Evolutionary conservation across 2,113 vertebrate genomes (phyloP), one percentile per base, ranked within the genome.

Genomic region (Tautogolabrus adspersus): DNA sequence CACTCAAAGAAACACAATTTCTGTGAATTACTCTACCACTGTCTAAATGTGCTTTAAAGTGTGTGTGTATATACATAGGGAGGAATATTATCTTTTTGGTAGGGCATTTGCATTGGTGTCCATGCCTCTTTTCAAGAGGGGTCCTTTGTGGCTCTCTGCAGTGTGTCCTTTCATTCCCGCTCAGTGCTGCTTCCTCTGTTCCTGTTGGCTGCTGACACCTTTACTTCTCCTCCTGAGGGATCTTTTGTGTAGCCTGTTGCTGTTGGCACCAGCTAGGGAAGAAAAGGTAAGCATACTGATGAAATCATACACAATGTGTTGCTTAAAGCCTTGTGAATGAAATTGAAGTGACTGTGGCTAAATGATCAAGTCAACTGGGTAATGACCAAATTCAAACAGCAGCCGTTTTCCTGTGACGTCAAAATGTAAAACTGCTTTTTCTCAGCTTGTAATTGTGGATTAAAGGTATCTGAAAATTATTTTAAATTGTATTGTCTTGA

Each of bases 181-280:
- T 95, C 95, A 96, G 94, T 94, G 96, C 92, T 87, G 84, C 19
- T 90, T 92, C 79, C 81, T 90, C 84, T 85, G 86, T 77, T 86
- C 83, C 82, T 46, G 73, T 68, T 49, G 93, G 86, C 93, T 93
- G 89, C 86, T 84, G 65, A 73, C 91, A 80, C 77, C 85, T 94
- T 93, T 95, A 80, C 91, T 92, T 72, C 82, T 94, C 71, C 89
- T 91, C 89, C 91, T 93, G 44, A 93, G 80, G 89, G 94, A 96
- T 81, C 96, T 94, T 95, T 96, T 98, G 88, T 96, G 95, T 94
- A 95, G 94, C 87, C 93, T 92, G 90, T 92, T 94, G 79, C 94
- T 95, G 91, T 92, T 95, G 91, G 87, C 89, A 66, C 92, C 79
- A 51, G 94, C 96, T 97, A 92, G 10, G 58, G 62, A 77, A 75